Conservation (phyloP, 2,113 vertebrate species). For the Circaetus gallicus region DNA sequence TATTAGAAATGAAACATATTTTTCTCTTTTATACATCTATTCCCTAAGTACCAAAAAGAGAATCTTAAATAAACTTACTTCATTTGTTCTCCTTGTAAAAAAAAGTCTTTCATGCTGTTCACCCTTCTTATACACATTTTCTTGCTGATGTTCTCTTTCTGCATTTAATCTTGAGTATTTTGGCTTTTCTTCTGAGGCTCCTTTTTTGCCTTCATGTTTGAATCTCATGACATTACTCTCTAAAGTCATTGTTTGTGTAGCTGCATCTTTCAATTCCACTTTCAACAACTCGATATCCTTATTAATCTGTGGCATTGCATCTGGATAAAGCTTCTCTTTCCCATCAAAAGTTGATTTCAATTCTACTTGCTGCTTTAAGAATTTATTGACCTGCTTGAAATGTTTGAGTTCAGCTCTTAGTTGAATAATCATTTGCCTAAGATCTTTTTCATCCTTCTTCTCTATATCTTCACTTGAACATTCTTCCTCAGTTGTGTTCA, state of each 20-base stretch:
- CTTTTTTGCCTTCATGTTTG: background rate
- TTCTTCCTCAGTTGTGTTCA: conserved; percentile 67
- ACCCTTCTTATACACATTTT: background rate
- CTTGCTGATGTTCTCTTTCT: conserved; percentile 14
- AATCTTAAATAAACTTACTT: conserved; percentile 66
- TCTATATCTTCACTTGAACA: conserved; percentile 72
- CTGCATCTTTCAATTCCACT: conserved; percentile 66
- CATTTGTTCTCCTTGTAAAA: background rate
- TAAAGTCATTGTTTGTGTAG: conserved; percentile 49
- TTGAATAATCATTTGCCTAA: conserved; percentile 71
- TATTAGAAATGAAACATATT: conserved; percentile 14
- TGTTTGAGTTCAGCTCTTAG: conserved; percentile 68
- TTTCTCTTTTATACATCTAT: background rate
- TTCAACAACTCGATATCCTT: conserved; percentile 40
- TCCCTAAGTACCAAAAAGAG: background rate
- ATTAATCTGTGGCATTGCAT: conserved; percentile 19
- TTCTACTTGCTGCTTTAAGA: conserved; percentile 66
- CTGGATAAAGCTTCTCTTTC: conserved; percentile 29
- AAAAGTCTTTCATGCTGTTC: background rate
- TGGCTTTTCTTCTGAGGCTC: conserved; percentile 25
- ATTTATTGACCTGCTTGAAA: conserved; percentile 62
- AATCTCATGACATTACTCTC: conserved; percentile 14
- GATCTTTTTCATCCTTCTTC: conserved; percentile 71
- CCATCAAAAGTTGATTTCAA: conserved; percentile 31
- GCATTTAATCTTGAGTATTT: background rate